Evolutionary conservation across 2,888 invertebrate species (phyloP).

Genomic region (Spatulosminthurus flaviceps): DNA sequence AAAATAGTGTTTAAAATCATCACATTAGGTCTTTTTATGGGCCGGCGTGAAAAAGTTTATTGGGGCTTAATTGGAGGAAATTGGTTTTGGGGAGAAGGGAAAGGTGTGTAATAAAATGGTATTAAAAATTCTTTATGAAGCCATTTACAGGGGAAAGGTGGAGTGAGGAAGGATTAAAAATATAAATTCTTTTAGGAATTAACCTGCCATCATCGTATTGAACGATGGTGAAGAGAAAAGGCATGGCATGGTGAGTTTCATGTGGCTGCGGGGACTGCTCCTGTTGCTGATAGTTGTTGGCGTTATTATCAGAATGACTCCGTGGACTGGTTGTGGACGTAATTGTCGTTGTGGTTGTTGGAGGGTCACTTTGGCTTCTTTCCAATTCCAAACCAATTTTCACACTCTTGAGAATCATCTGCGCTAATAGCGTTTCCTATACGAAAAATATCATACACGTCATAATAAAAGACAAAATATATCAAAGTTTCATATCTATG

Average conservation of each 20-base stretch:
- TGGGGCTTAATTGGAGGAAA: too few relatives aligned
- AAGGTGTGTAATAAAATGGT: too few relatives aligned
- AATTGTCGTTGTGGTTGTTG: slow-evolving; percentile 34
- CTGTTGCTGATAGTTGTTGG: slow-evolving; percentile 38
- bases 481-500: neutral
- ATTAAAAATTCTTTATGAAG: too few relatives aligned
- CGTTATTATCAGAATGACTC: slow-evolving; percentile 18
- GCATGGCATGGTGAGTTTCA: slow-evolving; percentile 28
- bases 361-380: slow-evolving; percentile 44
- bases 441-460: neutral
- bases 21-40: too few relatives aligned
- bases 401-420: slow-evolving; percentile 60
- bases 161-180: too few relatives aligned
- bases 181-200: slow-evolving; percentile 4
- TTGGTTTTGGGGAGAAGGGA: too few relatives aligned
- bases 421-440: slow-evolving; percentile 61
- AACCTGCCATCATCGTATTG: slow-evolving; percentile 62
- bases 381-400: slow-evolving; percentile 61
- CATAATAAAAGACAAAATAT: neutral
- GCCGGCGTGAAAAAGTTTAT: too few relatives aligned
- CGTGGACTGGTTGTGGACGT: slow-evolving; percentile 27
- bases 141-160: too few relatives aligned
- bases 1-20: too few relatives aligned
- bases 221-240: slow-evolving; percentile 59
- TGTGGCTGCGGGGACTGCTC: slow-evolving; percentile 45